phyloP scores from a whole-genome alignment of 2,113 vertebrate species.

The Trematomus loennbergii region DNA sequence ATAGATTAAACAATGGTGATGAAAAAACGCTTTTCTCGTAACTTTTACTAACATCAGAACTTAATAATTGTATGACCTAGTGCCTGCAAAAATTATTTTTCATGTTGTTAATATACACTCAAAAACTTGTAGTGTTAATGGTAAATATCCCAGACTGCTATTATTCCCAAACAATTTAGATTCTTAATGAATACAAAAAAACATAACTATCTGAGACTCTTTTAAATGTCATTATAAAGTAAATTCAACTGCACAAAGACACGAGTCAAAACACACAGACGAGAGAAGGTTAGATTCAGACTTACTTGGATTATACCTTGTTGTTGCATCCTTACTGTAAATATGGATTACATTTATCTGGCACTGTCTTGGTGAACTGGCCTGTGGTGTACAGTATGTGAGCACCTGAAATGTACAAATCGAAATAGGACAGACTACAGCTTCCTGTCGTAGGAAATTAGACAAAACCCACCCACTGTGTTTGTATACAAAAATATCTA shows the following conservation, averaged over 20 bases:
- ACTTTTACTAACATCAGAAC: too few species aligned
- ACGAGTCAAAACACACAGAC: background rate
- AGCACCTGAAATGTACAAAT: background rate
- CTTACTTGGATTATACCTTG: background rate
- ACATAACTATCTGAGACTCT: background rate
- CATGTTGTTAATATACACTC: background rate
- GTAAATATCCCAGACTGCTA: background rate
- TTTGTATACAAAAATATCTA: background rate
- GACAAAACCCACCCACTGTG: conserved; percentile 5
- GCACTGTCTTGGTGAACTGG: background rate
- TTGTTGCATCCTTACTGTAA: background rate
- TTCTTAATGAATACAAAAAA: conserved; percentile 1
- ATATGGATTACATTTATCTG: background rate
- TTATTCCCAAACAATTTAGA: background rate
- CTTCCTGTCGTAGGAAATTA: conserved; percentile 33
- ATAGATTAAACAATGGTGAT: background rate
- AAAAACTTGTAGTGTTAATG: background rate
- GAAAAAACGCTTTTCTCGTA: background rate
- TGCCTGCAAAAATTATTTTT: background rate
- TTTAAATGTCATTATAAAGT: background rate
- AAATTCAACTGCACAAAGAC: background rate
- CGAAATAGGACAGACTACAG: background rate
- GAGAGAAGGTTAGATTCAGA: background rate
- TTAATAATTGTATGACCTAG: too few species aligned
- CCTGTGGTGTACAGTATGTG: background rate